Evolutionary conservation across 2,113 vertebrate species (phyloP).

Genomic region (Entelurus aequoreus): DNA sequence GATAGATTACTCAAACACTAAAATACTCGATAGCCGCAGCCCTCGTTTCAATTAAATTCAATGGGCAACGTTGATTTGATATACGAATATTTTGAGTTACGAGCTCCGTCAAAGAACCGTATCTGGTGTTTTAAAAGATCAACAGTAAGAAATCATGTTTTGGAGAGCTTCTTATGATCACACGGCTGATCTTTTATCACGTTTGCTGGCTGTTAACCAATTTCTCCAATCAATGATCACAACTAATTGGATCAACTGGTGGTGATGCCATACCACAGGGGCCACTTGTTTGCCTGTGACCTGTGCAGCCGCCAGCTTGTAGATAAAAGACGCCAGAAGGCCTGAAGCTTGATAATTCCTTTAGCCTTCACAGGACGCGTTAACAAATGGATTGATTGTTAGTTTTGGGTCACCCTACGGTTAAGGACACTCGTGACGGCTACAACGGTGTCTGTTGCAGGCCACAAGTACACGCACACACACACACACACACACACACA

Average conservation of each 20-base stretch:
- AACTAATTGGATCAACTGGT: constrained; percentile 38
- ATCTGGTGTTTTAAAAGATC: no score
- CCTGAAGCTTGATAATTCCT: constrained; percentile 52
- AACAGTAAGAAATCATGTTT: neutral
- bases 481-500: constrained; percentile 18
- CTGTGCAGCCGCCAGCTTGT: constrained; percentile 36
- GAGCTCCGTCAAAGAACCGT: no score
- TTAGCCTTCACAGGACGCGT: constrained; percentile 45
- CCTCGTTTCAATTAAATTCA: no score
- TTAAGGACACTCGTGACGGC: constrained; percentile 48
- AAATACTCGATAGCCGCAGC: no score
- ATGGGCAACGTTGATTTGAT: no score
- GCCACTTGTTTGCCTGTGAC: constrained; percentile 42
- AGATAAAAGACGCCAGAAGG: constrained; percentile 45
- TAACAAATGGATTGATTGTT: constrained; percentile 58
- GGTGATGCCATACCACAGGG: constrained; percentile 36
- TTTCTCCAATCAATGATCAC: constrained; percentile 27
- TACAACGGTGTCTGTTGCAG: constrained; percentile 12
- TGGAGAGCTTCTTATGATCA: neutral
- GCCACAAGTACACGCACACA: constrained; percentile 12
- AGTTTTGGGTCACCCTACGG: constrained; percentile 48
- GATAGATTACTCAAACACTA: no score
- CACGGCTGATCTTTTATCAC: constrained; percentile 3
- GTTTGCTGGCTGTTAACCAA: constrained; percentile 16
- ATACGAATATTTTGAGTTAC: no score